Evolutionary conservation across 2,797 vertebrate species (phyloP).

Genomic region (Lutjanus campechanus): DNA sequence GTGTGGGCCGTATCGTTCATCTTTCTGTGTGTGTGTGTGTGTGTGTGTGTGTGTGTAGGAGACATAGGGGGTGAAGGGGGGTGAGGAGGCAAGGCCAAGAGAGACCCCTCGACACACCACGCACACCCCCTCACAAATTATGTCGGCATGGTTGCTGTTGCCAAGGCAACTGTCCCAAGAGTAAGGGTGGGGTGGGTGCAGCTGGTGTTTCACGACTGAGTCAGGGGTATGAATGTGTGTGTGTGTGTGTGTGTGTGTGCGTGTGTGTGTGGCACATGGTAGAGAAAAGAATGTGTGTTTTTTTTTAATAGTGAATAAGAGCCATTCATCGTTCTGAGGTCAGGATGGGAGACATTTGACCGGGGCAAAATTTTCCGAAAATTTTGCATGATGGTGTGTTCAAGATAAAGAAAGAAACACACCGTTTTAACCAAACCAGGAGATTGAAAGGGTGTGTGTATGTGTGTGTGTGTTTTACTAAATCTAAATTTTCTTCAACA

Average conservation of each 20-base stretch:
- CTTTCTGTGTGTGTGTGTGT: constrained; percentile 34
- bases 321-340: constrained; percentile 60
- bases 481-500: constrained; percentile 40
- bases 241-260: constrained; percentile 17
- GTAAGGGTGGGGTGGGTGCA: constrained; percentile 81
- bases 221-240: constrained; percentile 26
- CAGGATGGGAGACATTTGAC: constrained; percentile 48
- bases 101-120: constrained; percentile 57
- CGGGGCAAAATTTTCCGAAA: constrained; percentile 11
- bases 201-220: constrained; percentile 76
- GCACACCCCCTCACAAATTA: constrained; percentile 65
- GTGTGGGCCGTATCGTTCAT: constrained; percentile 53
- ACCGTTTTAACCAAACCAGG: not conserved
- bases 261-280: constrained; percentile 13
- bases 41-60: constrained; percentile 3
- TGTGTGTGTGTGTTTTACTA: not conserved
- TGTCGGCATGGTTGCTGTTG: constrained; percentile 82
- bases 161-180: constrained; percentile 84
- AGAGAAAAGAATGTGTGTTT: constrained; percentile 53
- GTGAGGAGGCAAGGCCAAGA: constrained; percentile 49
- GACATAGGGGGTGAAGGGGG: constrained; percentile 11
- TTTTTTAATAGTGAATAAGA: constrained; percentile 61
- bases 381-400: constrained; percentile 31
- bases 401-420: constrained; percentile 23
- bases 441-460: not conserved